Base-by-base conservation (phyloP, 2,113 vertebrate genomes). In the Ptilorrhoa leucosticta region DNA sequence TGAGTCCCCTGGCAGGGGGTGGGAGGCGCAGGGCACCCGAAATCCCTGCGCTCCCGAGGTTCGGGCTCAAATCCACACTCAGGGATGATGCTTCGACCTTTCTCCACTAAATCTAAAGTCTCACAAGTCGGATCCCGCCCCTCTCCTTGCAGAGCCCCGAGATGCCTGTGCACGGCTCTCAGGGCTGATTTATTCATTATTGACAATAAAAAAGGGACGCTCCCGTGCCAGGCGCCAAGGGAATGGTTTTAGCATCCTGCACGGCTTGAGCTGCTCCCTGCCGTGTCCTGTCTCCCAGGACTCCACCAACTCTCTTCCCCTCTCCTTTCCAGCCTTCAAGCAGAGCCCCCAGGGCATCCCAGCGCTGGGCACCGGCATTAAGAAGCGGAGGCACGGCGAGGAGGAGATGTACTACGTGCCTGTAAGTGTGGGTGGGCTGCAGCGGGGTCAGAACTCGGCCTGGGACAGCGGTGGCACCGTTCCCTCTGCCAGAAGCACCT, bases 371-470 rank as follows among this genome's bases (percentile, higher is more conserved):
- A 44, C 98, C 3, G 97, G 98, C 3, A 89, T 98, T n/a, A 99
- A 99, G 97, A 99, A 99, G 64, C 97, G 99, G 68, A 95, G 99
- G 21, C 99, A 99, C 0, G 99, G 99, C 42, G 99, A 99, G 4
- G 99, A 99, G 93, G 99, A 99, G 87, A 95, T 98, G 85, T 99
- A 99, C 90, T 99, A 99, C 31, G 98, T 99, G 72, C 99, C 99
- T 2, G 99, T 99, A 97, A 99, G 98, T 97, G 89, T 37, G 11
- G 3, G 19, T 10, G 53, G 66, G 66, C 42, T 61, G 22, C 14
- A 1, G 2, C 3, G 0, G 57, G 31, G 4, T 9, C n/a, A 50
- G 47, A 73, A 47, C n/a, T 35, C 0, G 0, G 28, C 44, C 42
- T 2, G 8, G 66, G 33, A 12, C 0, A 1, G 57, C 0, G 0